Percentiles rank a stretch among this genome's conserved stretches.
phyloP scores from a whole-genome alignment of 2,888 invertebrate genomes.

The Ptychoptera albimana region DNA sequence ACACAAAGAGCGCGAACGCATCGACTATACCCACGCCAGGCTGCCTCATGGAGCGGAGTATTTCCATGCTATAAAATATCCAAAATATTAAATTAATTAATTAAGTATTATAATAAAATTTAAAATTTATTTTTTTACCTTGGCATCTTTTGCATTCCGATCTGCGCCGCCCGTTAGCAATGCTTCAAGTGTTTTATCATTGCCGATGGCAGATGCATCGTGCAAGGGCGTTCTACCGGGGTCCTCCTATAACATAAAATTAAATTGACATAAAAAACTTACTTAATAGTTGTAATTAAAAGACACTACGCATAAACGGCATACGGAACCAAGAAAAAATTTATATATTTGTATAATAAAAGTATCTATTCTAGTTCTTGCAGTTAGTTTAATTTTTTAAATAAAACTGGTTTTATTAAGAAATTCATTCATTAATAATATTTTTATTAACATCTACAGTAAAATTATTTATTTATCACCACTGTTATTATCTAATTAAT shows the following conservation, averaged over 20 bases:
- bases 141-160: slow-evolving; percentile 22
- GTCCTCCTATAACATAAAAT: slow-evolving; percentile 16
- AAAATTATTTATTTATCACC: no score
- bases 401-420: no score
- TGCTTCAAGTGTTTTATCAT: slow-evolving; percentile 19
- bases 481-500: no score
- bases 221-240: slow-evolving; percentile 20
- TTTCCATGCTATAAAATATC: slow-evolving; percentile 64
- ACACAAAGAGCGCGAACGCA: slow-evolving; percentile 54
- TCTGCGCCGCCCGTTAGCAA: slow-evolving; percentile 19
- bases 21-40: slow-evolving; percentile 86
- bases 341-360: no score
- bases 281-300: no score
- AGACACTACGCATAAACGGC: no score
- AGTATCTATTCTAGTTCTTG: no score
- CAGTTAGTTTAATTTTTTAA: no score
- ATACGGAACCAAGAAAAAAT: no score
- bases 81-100: background rate
- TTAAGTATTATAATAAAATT: background rate
- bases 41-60: slow-evolving; percentile 84
- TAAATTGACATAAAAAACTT: background rate
- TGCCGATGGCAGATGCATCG: slow-evolving; percentile 21
- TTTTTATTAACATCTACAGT: no score
- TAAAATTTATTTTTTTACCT: slow-evolving; percentile 7
- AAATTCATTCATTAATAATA: no score